Base-by-base conservation (phyloP, 2,888 invertebrate species). In the Drosophila falleni region DNA sequence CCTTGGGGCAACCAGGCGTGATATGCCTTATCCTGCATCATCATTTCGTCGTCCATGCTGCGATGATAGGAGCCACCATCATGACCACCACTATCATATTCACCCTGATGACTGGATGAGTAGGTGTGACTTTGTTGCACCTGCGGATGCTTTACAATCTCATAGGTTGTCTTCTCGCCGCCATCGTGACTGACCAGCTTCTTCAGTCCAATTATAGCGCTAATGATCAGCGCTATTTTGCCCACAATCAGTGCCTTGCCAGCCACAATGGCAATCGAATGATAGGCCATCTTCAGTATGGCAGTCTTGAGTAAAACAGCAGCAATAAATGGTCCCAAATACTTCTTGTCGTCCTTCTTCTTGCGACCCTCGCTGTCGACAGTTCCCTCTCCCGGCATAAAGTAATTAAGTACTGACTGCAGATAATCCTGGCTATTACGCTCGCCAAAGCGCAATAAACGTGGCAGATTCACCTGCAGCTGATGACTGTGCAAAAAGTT, bases 61-160 rank as follows among this genome's bases (percentile, higher is more conserved):
- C 95, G 94, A 91, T 95, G 95, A 33, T 95, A 95, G 59, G 93
- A 92, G 39, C 94, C 94, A 9, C 94, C 94, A 10, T 94, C 94
- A 0, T 94, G 93, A 49, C 94, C 94, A 49, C 94, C 94, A 54
- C 94, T 94, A 73, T 94, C 95, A 46, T 93, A 93, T 79, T 94
- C 94, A 53, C 95, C 95, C 80, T 95, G 95, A 85, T 95, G 95
- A 68, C 91, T 92, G 5, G 95, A 94, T 2, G 96, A 96, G 89
- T 96, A 96, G 5, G 96, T 95, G 89, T 97, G 96, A 81, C 95
- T 95, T 90, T 96, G 96, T 54, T 95, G 95, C 60, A 96, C 95
- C 89, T 96, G 95, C n/a, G 97, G 97, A 92, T 97, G 96, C 91
- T 97, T 97, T 59, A 97, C 95, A 80, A 97, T 96, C 93, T 97